A percentile compares a stretch with the other conserved stretches of the same genome.
These are phyloP conservation scores for Toxotes lorentzi DNA, from an alignment of 2,797 vertebrate genomes.

Conservation along the genomic window DNA sequence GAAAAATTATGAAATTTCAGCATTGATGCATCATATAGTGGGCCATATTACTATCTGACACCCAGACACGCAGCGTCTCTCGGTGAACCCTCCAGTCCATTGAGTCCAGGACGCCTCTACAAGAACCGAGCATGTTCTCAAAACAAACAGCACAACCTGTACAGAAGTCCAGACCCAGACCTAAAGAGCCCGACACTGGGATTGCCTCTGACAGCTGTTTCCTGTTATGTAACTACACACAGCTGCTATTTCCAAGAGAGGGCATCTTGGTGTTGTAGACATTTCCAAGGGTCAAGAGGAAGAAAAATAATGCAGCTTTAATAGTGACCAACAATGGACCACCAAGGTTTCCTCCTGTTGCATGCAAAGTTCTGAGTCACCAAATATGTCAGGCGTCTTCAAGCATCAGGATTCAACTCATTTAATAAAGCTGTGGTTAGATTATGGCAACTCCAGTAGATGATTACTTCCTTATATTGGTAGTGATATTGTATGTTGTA, in stretches of 20 bases:
- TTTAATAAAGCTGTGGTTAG: slow-evolving; percentile 21
- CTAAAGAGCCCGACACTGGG: slow-evolving; percentile 70
- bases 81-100: slow-evolving; percentile 72
- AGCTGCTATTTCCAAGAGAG: slow-evolving; percentile 87
- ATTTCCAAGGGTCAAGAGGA: slow-evolving; percentile 87
- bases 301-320: slow-evolving; percentile 90
- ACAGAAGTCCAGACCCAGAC: slow-evolving; percentile 74
- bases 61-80: slow-evolving; percentile 57
- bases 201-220: slow-evolving; percentile 88
- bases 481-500: background rate
- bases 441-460: slow-evolving; percentile 2
- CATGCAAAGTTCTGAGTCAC: slow-evolving; percentile 60
- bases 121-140: slow-evolving; percentile 70
- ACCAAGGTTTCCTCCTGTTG: slow-evolving; percentile 81
- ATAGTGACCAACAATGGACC: slow-evolving; percentile 86
- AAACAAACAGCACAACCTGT: slow-evolving; percentile 85
- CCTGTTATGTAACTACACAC: slow-evolving; percentile 89
- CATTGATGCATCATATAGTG: slow-evolving; percentile 4
- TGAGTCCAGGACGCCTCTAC: slow-evolving; percentile 66
- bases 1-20: slow-evolving; percentile 3
- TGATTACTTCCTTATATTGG: background rate
- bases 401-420: slow-evolving; percentile 13
- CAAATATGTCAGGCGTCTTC: slow-evolving; percentile 39
- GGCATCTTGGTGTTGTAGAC: slow-evolving; percentile 85
- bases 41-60: slow-evolving; percentile 32